These are phyloP conservation scores for Eupleurogrammus muticus DNA, from an alignment of 2,797 vertebrate species.

Conservation along the genomic window DNA sequence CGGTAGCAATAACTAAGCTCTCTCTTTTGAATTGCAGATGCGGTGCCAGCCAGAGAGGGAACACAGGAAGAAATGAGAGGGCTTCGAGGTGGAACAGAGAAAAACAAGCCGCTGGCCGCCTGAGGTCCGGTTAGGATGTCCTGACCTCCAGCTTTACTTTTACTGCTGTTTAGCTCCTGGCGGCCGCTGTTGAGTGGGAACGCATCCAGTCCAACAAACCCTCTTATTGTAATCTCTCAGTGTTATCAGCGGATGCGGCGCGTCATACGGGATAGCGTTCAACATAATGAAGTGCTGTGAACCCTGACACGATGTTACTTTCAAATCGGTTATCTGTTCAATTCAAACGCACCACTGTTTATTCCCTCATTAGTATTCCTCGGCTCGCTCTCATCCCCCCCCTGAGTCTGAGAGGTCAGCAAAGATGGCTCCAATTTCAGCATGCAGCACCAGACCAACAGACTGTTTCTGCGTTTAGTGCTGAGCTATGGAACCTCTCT, in stretches of 20 bases:
- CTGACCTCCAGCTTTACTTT: slow-evolving; percentile 42
- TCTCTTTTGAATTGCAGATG: slow-evolving; percentile 62
- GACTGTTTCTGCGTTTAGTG: slow-evolving; percentile 45
- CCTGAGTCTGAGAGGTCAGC: slow-evolving; percentile 48
- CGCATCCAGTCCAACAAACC: neutral
- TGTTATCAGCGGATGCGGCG: neutral
- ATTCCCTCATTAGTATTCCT: slow-evolving; percentile 68
- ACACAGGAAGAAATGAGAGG: slow-evolving; percentile 42
- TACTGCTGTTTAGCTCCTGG: neutral
- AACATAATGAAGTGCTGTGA: slow-evolving; percentile 20
- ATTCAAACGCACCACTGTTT: slow-evolving; percentile 49
- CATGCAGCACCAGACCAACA: slow-evolving; percentile 16
- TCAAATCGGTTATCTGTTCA: slow-evolving; percentile 48
- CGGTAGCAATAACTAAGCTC: slow-evolving; percentile 57
- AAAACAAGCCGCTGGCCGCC: slow-evolving; percentile 52
- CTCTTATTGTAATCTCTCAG: slow-evolving; percentile 27
- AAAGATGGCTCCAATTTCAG: slow-evolving; percentile 40
- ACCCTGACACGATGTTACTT: slow-evolving; percentile 41
- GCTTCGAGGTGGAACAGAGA: slow-evolving; percentile 44
- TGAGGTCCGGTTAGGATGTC: slow-evolving; percentile 41
- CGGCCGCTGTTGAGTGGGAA: slow-evolving; percentile 1
- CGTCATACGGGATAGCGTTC: neutral
- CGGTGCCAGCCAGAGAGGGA: slow-evolving; percentile 49
- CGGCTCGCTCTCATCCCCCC: slow-evolving; percentile 23
- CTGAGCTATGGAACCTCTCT: slow-evolving; percentile 30